These are phyloP conservation scores for Polydesmus complanatus DNA, from an alignment of 2,888 invertebrate genomes.

Conservation along the genomic window DNA sequence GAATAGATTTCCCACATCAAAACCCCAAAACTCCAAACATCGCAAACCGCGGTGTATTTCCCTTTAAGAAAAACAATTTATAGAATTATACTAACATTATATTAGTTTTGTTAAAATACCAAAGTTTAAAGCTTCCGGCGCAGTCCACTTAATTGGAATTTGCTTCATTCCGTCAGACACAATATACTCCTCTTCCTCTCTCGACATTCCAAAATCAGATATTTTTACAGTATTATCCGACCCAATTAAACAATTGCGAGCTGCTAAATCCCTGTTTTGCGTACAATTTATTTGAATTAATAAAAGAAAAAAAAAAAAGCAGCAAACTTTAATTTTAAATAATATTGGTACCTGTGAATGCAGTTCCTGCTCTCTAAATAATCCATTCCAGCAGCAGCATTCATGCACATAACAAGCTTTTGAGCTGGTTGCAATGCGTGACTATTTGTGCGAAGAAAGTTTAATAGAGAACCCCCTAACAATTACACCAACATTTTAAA, in stretches of 20 bases:
- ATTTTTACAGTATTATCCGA: conserved; percentile 78
- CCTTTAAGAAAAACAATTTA: conserved; percentile 38
- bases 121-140: conserved; percentile 89
- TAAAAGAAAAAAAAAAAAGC: no score
- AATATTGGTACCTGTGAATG: conserved; percentile 61
- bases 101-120: conserved; percentile 43
- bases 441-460: conserved; percentile 69
- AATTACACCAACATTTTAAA: background rate
- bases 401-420: conserved; percentile 76
- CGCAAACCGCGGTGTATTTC: conserved; percentile 86
- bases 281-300: no score
- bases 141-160: conserved; percentile 97
- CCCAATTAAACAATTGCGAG: conserved; percentile 80
- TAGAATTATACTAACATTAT: background rate
- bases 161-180: conserved; percentile 97
- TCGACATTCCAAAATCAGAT: conserved; percentile 95
- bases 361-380: conserved; percentile 91
- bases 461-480: conserved; percentile 74
- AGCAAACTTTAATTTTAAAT: no score
- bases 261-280: conserved; percentile 66
- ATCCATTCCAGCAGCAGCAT: conserved; percentile 87
- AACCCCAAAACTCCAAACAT: conserved; percentile 95
- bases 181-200: conserved; percentile 92
- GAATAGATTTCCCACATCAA: conserved; percentile 95
- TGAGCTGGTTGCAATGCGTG: conserved; percentile 47